Percentiles rank a stretch among this genome's conserved stretches.
phyloP scores from a whole-genome alignment of 2,888 invertebrate genomes.

The Ferrisia virgata region DNA sequence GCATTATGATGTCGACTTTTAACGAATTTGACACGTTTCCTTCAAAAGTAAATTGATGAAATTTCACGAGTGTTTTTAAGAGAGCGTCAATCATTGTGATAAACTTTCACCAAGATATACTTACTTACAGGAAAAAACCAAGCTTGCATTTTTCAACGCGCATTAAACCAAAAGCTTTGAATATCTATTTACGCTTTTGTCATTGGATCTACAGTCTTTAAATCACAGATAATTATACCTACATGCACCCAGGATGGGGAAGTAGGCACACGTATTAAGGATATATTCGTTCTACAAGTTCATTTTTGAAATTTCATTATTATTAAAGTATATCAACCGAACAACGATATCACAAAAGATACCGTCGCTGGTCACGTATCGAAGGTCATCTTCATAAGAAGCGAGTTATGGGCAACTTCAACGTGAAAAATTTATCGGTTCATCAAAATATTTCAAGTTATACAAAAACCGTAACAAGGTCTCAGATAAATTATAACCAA shows the following conservation, averaged over 20 bases:
- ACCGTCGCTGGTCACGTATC: background rate
- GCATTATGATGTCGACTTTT: too few relatives aligned
- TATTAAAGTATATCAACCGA: background rate
- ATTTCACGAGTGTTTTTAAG: background rate
- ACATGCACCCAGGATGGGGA: too few relatives aligned
- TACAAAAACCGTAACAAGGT: conserved; percentile 1
- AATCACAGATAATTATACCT: too few relatives aligned
- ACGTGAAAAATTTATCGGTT: background rate
- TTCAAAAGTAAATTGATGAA: background rate
- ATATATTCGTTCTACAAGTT: background rate
- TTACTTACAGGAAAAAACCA: background rate
- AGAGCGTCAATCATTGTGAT: background rate
- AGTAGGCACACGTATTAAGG: too few relatives aligned
- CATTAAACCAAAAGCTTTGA: background rate
- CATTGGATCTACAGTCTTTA: too few relatives aligned
- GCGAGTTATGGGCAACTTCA: background rate
- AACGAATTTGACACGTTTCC: too few relatives aligned
- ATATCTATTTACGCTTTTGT: too few relatives aligned
- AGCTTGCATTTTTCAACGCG: background rate
- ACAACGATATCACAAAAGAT: background rate
- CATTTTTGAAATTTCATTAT: background rate
- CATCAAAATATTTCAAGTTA: background rate
- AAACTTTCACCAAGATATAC: background rate
- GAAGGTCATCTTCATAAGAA: background rate
- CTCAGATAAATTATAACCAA: background rate